Evolutionary conservation across 2,888 invertebrate species (phyloP).

Genomic region (Suillia variegata): DNA sequence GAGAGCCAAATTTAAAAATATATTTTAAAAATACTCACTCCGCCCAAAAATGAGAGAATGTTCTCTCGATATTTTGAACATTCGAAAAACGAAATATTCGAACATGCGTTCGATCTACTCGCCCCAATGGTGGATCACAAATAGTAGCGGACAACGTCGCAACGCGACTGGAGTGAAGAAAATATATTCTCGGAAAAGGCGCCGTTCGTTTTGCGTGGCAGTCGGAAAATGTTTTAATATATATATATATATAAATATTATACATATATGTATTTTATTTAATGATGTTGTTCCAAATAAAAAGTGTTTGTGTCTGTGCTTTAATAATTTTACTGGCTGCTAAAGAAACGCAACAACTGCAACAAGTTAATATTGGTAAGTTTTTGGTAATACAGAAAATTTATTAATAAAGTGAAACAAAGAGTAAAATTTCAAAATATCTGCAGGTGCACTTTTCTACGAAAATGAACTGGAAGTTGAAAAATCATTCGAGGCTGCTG

Average conservation of each 20-base stretch:
- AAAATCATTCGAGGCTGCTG: slow-evolving; percentile 65
- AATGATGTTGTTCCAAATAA: background rate
- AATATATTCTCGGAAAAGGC: background rate
- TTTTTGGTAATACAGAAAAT: background rate
- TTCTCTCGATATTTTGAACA: too few species aligned
- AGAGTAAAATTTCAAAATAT: background rate
- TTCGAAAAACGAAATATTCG: too few species aligned
- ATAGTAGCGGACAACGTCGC: background rate
- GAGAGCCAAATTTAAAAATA: too few species aligned
- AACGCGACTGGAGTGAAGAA: background rate
- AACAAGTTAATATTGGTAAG: slow-evolving; percentile 49
- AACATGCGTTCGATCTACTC: too few species aligned
- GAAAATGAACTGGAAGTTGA: slow-evolving; percentile 64
- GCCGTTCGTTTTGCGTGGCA: too few species aligned
- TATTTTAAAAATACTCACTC: too few species aligned
- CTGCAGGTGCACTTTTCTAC: slow-evolving; percentile 64
- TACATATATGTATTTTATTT: background rate
- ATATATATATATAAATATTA: background rate
- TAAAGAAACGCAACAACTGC: slow-evolving; percentile 29
- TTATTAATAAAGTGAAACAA: background rate
- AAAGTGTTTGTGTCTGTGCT: background rate
- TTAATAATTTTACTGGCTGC: background rate
- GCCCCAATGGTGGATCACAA: too few species aligned
- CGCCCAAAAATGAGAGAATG: too few species aligned
- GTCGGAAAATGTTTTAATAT: background rate